These are phyloP conservation scores for Odobenus rosmarus DNA, from an alignment of 2,113 vertebrate genomes.

Conservation along the genomic window DNA sequence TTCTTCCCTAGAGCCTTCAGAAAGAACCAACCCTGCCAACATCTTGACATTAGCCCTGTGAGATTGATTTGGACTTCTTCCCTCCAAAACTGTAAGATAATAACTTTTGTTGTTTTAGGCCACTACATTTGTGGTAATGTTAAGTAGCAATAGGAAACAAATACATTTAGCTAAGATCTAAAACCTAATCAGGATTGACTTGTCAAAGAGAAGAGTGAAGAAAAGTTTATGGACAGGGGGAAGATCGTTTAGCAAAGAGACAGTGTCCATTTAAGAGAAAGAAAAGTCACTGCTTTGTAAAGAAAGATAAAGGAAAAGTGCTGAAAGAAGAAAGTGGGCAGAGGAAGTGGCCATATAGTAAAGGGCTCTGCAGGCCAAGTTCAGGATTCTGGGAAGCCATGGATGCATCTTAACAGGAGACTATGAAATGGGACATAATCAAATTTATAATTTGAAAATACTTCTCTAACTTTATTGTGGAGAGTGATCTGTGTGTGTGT, in stretches of 20 bases:
- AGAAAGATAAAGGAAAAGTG: not conserved
- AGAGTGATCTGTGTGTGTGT: not conserved
- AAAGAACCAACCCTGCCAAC: not conserved
- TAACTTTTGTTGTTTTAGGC: not conserved
- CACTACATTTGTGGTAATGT: not conserved
- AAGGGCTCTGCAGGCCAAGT: not conserved
- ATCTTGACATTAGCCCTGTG: not conserved
- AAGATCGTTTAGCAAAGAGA: not conserved
- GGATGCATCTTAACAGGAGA: not conserved
- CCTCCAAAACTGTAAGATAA: not conserved
- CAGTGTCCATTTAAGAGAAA: not conserved
- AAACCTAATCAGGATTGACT: not conserved
- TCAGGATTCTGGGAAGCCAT: not conserved
- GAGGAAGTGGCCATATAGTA: not conserved
- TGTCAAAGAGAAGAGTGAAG: not conserved
- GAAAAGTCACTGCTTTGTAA: not conserved
- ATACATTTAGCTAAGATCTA: not conserved
- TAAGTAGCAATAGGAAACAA: not conserved
- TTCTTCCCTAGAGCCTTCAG: not conserved
- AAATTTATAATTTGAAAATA: not conserved
- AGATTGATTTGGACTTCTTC: not conserved
- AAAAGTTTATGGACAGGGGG: not conserved
- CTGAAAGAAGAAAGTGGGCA: not conserved
- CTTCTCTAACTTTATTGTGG: not conserved
- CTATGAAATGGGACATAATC: not conserved